These are phyloP conservation scores for Conus ventricosus DNA, from an alignment of 1,140 invertebrate genomes.

Conservation along the genomic window DNA sequence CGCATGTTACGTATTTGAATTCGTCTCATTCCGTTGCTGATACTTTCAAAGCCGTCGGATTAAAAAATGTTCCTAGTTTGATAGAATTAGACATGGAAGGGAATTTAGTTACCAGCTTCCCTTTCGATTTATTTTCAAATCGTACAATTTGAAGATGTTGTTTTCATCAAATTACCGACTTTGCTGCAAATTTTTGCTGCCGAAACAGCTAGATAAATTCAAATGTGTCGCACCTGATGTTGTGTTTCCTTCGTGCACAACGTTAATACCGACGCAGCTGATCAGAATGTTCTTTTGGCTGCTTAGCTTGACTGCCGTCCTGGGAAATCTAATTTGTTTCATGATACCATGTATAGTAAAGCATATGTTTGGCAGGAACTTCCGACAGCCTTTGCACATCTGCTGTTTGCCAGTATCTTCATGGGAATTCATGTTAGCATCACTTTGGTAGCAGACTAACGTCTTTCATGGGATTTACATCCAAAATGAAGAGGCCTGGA, in stretches of 20 bases:
- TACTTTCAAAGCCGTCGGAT: not conserved
- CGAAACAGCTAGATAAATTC: constrained; percentile 28
- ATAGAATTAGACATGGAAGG: not conserved
- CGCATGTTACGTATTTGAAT: constrained; percentile 9
- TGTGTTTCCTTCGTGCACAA: constrained; percentile 53
- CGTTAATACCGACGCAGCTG: constrained; percentile 48
- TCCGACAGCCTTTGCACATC: too few species aligned
- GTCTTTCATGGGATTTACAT: too few species aligned
- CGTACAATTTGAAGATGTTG: accelerated
- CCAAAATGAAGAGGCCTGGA: too few species aligned
- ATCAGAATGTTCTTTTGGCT: constrained; percentile 55
- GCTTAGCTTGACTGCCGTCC: constrained; percentile 46
- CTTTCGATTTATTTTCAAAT: not conserved
- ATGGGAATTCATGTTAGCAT: too few species aligned
- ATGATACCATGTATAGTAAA: too few species aligned
- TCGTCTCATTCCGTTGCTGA: not conserved
- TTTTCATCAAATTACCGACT: not conserved
- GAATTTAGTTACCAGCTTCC: not conserved
- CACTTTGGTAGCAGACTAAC: too few species aligned
- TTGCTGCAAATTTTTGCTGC: constrained; percentile 50
- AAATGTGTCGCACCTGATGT: constrained; percentile 51
- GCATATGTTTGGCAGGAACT: too few species aligned
- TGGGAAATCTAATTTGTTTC: constrained; percentile 43
- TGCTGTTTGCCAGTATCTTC: too few species aligned
- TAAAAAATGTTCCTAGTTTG: not conserved